phyloP scores from a whole-genome alignment of 2,888 invertebrate species.

The Orchesella flavescens region DNA sequence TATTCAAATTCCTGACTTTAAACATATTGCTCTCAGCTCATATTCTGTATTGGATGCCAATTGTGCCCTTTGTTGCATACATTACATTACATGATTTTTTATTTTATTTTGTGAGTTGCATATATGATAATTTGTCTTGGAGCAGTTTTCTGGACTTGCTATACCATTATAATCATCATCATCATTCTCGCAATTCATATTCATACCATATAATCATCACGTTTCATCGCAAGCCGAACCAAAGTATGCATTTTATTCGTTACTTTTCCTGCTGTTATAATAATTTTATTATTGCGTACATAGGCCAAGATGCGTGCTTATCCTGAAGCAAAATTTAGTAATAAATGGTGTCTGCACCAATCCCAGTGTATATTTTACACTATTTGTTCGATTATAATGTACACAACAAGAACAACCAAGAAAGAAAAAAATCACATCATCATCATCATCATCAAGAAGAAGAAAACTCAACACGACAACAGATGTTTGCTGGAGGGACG shows the following conservation, averaged over 20 bases:
- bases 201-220: too few species aligned
- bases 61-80: neutral
- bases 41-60: too few species aligned
- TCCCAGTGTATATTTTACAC: constrained; percentile 18
- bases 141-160: constrained; percentile 28
- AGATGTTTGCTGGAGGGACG: constrained; percentile 54
- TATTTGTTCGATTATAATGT: neutral
- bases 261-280: neutral
- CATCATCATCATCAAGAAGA: neutral
- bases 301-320: constrained; percentile 27
- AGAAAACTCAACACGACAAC: constrained; percentile 27
- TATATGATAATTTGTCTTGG: constrained; percentile 28
- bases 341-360: neutral
- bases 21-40: too few species aligned
- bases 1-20: too few species aligned
- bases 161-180: neutral
- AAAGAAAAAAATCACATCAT: neutral
- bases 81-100: neutral
- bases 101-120: neutral
- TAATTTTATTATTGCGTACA: constrained; percentile 14
- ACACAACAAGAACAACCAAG: neutral
- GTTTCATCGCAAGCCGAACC: neutral
- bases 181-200: too few species aligned
- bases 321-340: constrained; percentile 21
- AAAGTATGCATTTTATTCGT: neutral